Evolutionary conservation across 2,797 vertebrate genomes (phyloP).

Genomic region (Phrynocephalus forsythii): DNA sequence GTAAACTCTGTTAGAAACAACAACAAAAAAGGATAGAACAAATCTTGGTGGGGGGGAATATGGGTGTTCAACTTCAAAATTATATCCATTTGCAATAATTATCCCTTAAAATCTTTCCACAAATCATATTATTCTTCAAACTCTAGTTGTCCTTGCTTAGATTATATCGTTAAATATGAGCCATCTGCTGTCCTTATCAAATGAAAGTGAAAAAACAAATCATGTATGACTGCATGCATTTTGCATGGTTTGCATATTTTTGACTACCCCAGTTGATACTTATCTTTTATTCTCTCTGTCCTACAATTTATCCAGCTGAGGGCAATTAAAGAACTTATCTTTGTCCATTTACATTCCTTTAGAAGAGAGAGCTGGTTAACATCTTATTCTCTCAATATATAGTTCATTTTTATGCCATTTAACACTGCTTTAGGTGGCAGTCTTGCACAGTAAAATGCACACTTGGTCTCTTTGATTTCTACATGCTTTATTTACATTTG

Average conservation of each 20-base stretch:
- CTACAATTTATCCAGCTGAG: slow-evolving; percentile 72
- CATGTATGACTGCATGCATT: slow-evolving; percentile 51
- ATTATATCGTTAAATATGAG: slow-evolving; percentile 61
- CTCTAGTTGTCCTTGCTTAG: slow-evolving; percentile 46
- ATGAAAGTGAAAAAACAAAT: slow-evolving; percentile 67
- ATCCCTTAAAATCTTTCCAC: slow-evolving; percentile 40
- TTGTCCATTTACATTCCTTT: slow-evolving; percentile 56
- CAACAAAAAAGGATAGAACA: too few relatives aligned
- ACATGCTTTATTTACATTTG: neutral
- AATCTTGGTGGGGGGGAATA: too few relatives aligned
- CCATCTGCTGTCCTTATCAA: slow-evolving; percentile 73
- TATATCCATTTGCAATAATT: slow-evolving; percentile 33
- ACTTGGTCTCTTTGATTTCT: neutral
- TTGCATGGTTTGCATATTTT: slow-evolving; percentile 73
- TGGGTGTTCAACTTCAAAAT: slow-evolving; percentile 28
- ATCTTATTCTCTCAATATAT: slow-evolving; percentile 20
- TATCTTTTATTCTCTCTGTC: slow-evolving; percentile 75
- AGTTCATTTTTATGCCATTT: slow-evolving; percentile 41
- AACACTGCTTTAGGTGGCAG: slow-evolving; percentile 37
- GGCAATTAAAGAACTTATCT: slow-evolving; percentile 69
- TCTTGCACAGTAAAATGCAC: slow-evolving; percentile 15
- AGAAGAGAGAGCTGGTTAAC: slow-evolving; percentile 50
- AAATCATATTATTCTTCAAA: slow-evolving; percentile 32
- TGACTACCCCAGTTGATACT: slow-evolving; percentile 72
- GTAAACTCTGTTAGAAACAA: neutral